These are phyloP conservation scores for Varanus salvator DNA, from an alignment of 2,113 vertebrate genomes.

Conservation along the genomic window DNA sequence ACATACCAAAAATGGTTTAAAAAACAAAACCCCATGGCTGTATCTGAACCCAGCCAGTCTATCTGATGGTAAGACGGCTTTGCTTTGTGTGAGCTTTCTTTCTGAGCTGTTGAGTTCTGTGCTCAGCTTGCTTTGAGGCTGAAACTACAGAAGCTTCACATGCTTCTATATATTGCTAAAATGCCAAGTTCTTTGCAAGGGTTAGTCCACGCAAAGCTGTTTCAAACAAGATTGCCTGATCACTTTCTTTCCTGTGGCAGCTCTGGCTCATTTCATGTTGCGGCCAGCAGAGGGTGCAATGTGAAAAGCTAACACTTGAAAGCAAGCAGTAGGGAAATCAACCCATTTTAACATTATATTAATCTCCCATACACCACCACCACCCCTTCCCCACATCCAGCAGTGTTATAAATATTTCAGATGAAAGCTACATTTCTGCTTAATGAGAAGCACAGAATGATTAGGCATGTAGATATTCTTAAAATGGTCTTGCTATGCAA, in stretches of 20 bases:
- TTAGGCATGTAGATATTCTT: conserved; percentile 25
- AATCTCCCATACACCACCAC: too few relatives aligned
- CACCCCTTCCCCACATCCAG: not conserved
- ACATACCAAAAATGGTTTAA: too few relatives aligned
- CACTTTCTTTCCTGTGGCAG: not conserved
- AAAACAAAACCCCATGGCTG: too few relatives aligned
- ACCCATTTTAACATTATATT: not conserved
- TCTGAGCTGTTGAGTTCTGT: not conserved
- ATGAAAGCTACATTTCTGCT: conserved; percentile 14
- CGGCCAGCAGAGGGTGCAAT: conserved; percentile 65
- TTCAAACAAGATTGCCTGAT: not conserved
- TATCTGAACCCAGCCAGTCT: too few relatives aligned
- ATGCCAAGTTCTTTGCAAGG: not conserved
- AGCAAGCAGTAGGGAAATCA: not conserved
- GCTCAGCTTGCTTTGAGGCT: not conserved
- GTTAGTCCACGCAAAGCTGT: not conserved
- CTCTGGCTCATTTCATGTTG: not conserved
- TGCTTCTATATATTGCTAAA: not conserved
- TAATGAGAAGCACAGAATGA: not conserved
- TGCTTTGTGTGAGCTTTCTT: too few relatives aligned
- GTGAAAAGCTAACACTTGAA: conserved; percentile 48
- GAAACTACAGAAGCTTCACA: not conserved
- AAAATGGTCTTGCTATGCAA: not conserved
- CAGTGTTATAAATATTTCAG: not conserved
- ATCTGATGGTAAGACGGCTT: too few relatives aligned